A percentile compares a stretch with the other conserved stretches of the same genome.
Conservation (phyloP, 2,888 invertebrate genomes). For the Phyllotreta cruciferae region DNA sequence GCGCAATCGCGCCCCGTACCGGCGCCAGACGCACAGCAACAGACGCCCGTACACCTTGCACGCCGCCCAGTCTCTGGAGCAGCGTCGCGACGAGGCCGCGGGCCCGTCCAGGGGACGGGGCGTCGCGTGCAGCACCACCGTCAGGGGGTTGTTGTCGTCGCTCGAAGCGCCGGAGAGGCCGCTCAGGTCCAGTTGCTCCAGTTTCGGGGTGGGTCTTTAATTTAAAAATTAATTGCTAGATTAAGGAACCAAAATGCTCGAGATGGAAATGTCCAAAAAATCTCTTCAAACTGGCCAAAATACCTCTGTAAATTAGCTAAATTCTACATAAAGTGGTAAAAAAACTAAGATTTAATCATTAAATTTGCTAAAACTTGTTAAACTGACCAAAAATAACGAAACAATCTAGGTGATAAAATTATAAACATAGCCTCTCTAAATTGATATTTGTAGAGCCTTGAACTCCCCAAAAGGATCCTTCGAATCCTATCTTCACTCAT, state of each 20-base stretch:
- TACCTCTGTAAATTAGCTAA: no score
- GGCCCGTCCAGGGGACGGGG: slow-evolving; percentile 41
- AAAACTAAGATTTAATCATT: no score
- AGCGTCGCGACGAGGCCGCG: slow-evolving; percentile 44
- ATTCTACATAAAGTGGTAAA: no score
- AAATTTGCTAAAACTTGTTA: no score
- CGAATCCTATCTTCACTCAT: no score
- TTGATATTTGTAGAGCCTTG: no score
- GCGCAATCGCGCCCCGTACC: slow-evolving; percentile 37
- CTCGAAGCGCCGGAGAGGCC: slow-evolving; percentile 14
- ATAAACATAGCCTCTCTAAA: no score
- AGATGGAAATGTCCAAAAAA: neutral
- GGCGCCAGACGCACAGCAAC: slow-evolving; percentile 47
- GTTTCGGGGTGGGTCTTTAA: slow-evolving; percentile 16
- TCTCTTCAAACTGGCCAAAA: neutral
- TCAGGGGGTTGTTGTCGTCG: slow-evolving; percentile 1
- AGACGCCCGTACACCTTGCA: slow-evolving; percentile 46
- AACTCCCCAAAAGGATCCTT: no score
- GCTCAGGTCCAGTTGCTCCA: slow-evolving; percentile 7
- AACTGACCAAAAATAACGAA: no score
- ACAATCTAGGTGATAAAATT: no score
- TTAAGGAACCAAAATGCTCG: neutral
- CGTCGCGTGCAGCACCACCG: slow-evolving; percentile 43
- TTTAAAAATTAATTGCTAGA: neutral
- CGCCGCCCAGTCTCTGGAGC: slow-evolving; percentile 44